Evolutionary conservation across 2,113 vertebrate genomes (phyloP), one percentile per base, ranked within the genome.

Genomic region (Ramphastos sulfuratus): DNA sequence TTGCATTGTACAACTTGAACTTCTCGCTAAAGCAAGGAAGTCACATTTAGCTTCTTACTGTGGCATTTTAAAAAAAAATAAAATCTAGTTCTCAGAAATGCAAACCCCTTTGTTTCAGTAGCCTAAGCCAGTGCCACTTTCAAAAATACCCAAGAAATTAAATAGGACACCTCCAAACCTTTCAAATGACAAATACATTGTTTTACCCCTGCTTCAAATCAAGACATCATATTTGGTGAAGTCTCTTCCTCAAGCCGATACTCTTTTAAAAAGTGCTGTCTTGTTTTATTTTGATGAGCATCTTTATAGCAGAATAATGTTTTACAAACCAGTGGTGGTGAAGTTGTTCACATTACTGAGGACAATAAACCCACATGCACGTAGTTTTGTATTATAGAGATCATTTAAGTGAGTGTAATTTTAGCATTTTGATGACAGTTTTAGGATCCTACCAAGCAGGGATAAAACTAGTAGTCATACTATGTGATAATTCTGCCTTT

Each of bases 401-500:
- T 86, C 85, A 78, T 92, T 93, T 92, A 91, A 95, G 85, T 82
- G 79, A 92, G 79, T 92, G 74, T 85, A 95, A 79, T 96, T 87
- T 97, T 95, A 96, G 94, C 89, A 94, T 97, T 97, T 97, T 94
- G 96, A 90, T 97, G 97, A 97, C 96, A 97, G 96, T 96, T 98
- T 97, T 97, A 97, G 96, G 94, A 96, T 97, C 96, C 64, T 97
- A 97, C 85, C 86, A 92, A 97, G 95, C 91, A 92, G 85, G 94
- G 97, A 97, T 97, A 97, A 98, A 98, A 93, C 97, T 92, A 88
- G 39, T 91, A 94, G 96, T 97, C 96, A 97, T 93, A 96, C 97
- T 94, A 97, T 98, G 98, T 98, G 98, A 98, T 98, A 98, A 98
- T 98, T 98, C 94, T 97, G 92, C 97, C 97, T 97, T 98, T 96